These are phyloP conservation scores for Lasioglossum calceatum DNA, from an alignment of 2,888 invertebrate genomes.

Conservation along the genomic window DNA sequence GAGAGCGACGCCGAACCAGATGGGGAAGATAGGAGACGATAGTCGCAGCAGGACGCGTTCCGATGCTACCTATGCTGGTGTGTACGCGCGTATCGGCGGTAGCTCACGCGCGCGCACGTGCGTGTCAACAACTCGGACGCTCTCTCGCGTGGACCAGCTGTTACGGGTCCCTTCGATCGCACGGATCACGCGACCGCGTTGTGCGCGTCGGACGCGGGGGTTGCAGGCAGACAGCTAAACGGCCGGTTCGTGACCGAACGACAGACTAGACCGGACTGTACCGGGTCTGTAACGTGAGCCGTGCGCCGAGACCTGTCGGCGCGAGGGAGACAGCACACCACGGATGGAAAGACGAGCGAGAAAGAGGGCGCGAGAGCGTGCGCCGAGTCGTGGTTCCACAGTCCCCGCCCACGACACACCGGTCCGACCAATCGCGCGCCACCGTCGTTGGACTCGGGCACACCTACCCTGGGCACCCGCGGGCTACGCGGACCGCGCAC, in stretches of 20 bases:
- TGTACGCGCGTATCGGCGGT: conserved; percentile 6
- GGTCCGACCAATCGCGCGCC: conserved; percentile 54
- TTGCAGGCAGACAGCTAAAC: conserved; percentile 58
- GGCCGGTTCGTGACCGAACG: conserved; percentile 68
- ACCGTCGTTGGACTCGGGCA: conserved; percentile 8
- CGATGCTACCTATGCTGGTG: neutral
- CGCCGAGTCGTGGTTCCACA: conserved; percentile 52
- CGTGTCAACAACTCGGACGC: conserved; percentile 57
- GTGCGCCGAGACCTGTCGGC: conserved; percentile 37
- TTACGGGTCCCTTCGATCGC: conserved; percentile 58
- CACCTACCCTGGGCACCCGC: conserved; percentile 49
- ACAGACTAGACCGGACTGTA: conserved; percentile 74
- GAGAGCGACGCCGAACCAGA: neutral
- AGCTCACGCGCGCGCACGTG: conserved; percentile 60
- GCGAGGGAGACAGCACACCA: conserved; percentile 42
- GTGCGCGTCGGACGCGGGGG: conserved; percentile 53
- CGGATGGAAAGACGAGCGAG: conserved; percentile 49
- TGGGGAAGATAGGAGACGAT: neutral
- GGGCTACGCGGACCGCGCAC: conserved; percentile 43
- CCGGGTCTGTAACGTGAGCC: conserved; percentile 61
- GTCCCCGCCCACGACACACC: conserved; percentile 53
- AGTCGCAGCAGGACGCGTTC: neutral
- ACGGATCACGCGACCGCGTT: conserved; percentile 52
- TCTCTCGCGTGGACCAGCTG: conserved; percentile 64
- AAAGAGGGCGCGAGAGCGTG: conserved; percentile 62